phyloP scores from a whole-genome alignment of 2,113 vertebrate species.

The Gobiocypris rarus region DNA sequence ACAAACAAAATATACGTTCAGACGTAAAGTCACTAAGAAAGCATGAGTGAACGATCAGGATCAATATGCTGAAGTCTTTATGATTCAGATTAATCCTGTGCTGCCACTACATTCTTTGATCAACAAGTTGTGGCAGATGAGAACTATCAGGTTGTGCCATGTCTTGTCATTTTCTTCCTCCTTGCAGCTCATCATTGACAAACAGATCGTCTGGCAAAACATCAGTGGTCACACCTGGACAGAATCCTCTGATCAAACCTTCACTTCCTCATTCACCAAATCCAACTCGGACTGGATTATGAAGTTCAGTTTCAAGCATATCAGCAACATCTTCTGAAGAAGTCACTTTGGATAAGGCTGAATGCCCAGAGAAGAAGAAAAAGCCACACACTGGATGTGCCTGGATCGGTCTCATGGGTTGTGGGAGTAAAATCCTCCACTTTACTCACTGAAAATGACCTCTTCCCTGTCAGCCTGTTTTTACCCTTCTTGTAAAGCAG shows the following conservation, averaged over 20 bases:
- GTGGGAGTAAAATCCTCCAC: neutral
- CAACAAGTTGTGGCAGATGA: slow-evolving; percentile 18
- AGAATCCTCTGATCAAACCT: neutral
- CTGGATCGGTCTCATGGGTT: neutral
- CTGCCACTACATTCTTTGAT: slow-evolving; percentile 34
- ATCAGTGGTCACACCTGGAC: neutral
- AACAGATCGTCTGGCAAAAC: neutral
- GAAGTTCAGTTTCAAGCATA: slow-evolving; percentile 20
- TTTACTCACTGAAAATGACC: slow-evolving; percentile 32
- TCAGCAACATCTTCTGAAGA: slow-evolving; percentile 31
- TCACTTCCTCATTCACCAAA: neutral
- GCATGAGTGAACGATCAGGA: slow-evolving; percentile 19
- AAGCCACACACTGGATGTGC: slow-evolving; percentile 10
- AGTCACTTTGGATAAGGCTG: slow-evolving; percentile 47
- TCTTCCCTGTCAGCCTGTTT: slow-evolving; percentile 25
- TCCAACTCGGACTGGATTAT: slow-evolving; percentile 19
- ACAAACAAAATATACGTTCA: neutral
- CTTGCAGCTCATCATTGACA: slow-evolving; percentile 4
- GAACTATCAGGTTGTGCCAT: neutral
- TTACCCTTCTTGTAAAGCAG: slow-evolving; percentile 24
- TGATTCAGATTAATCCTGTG: neutral
- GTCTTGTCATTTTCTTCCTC: neutral
- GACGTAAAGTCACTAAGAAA: neutral
- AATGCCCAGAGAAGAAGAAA: slow-evolving; percentile 32
- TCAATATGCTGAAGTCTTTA: slow-evolving; percentile 7